Evolutionary conservation across 2,797 vertebrate genomes (phyloP), one percentile per base, ranked within the genome.

Genomic region (Synanceia verrucosa): DNA sequence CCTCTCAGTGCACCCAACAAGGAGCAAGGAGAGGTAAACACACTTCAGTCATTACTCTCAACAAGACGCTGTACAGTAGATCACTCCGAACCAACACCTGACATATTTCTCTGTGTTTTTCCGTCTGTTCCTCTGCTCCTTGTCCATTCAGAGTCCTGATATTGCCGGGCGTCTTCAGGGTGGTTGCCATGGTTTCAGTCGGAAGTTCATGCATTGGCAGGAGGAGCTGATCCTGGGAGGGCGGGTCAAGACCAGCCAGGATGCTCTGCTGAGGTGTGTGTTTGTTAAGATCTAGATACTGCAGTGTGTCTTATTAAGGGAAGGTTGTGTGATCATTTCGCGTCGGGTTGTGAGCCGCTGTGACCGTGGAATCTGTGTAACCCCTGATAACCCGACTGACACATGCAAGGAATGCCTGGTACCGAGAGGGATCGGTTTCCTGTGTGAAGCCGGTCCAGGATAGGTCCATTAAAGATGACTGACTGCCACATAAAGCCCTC

Each of bases 131-230:
- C 37, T 62, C 43, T 66, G 23, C 51, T 62, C 6, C 65, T 77
- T n/a, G 7, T 77, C 67, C 39, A 53, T 31, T 6, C 90, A 97
- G 97, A 94, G 82, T 88, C 96, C 95, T 0, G 92, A 96, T 84
- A 96, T 99, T 86, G 92, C 95, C 0, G 90, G 88, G 0, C 95
- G 94, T 69, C 95, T 99, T 82, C 95, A 93, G 0, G 96, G 96
- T 2, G 97, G 98, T 93, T 99, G 98, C 87, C 95, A 98, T 0
- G 97, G 98, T 87, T 99, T 99, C 88, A 99, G 97, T 85, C 95
- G 93, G 93, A 99, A 97, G 92, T 99, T 97, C 90, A 99, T 99
- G 97, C 96, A 96, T 92, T 99, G 98, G 98, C 97, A 98, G 87
- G 97, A 99, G 91, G 98, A 99, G 85, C 89, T 99, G 89, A 96